Conservation (phyloP, 1,140 invertebrate genomes). For the Drosophila oshimai region DNA sequence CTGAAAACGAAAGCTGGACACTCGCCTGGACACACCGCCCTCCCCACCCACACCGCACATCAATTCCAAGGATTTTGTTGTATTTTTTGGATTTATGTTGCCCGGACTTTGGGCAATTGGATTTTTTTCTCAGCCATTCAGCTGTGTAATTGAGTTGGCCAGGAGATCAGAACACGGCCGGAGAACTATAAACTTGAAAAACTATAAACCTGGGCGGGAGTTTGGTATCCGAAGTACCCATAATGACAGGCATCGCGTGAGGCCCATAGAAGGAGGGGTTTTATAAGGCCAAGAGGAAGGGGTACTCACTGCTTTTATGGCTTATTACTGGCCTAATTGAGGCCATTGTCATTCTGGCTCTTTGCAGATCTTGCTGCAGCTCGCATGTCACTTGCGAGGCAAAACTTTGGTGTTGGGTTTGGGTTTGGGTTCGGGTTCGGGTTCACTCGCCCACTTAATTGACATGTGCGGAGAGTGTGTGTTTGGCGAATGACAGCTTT, state of each 20-base stretch:
- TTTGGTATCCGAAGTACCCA: constrained; percentile 1
- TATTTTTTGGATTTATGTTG: constrained; percentile 63
- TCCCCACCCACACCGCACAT: neutral
- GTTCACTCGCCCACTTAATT: constrained; percentile 76
- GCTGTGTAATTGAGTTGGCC: constrained; percentile 72
- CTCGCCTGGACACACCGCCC: constrained; percentile 40
- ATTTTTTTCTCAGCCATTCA: constrained; percentile 60
- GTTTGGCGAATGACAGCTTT: constrained; percentile 52
- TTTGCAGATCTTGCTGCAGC: constrained; percentile 41
- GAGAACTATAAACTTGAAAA: constrained; percentile 19
- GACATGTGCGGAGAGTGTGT: constrained; percentile 42
- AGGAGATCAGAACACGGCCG: constrained; percentile 4
- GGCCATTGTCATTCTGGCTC: constrained; percentile 66
- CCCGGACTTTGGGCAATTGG: constrained; percentile 57
- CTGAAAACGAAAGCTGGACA: constrained; percentile 70
- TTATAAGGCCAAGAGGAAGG: neutral
- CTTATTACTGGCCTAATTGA: constrained; percentile 75
- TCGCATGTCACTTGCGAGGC: constrained; percentile 59
- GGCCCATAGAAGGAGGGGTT: constrained; percentile 3
- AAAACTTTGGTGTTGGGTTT: constrained; percentile 25
- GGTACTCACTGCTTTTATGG: constrained; percentile 54
- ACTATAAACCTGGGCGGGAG: constrained; percentile 2
- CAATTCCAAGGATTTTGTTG: constrained; percentile 44
- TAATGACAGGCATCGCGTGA: constrained; percentile 69
- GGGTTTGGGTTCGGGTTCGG: constrained; percentile 11